phyloP scores from a whole-genome alignment of 1,140 invertebrate species.

The Caenorhabditis elegans region WBcel235 BX284606.5:2075001-2075500 shows the following conservation, averaged over 20 bases:
- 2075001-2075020: constrained; percentile 61
- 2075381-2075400: no score
- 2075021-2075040: constrained; percentile 59
- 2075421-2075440: neutral
- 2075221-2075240: neutral
- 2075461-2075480: constrained; percentile 37
- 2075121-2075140: constrained; percentile 27
- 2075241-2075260: neutral
- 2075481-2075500: constrained; percentile 44
- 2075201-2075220: constrained; percentile 41
- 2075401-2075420: no score
- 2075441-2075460: neutral
- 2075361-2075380: no score
- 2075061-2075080: constrained; percentile 41
- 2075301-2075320: neutral
- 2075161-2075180: constrained; percentile 47
- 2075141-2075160: constrained; percentile 38
- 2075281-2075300: neutral
- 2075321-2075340: no score
- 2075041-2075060: constrained; percentile 61
- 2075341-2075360: neutral
- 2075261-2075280: neutral
- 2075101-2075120: neutral
- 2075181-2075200: constrained; percentile 42
- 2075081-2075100: constrained; percentile 35